These are phyloP conservation scores for Plectropomus leopardus DNA, from an alignment of 2,113 vertebrate genomes.

Conservation along the genomic window DNA sequence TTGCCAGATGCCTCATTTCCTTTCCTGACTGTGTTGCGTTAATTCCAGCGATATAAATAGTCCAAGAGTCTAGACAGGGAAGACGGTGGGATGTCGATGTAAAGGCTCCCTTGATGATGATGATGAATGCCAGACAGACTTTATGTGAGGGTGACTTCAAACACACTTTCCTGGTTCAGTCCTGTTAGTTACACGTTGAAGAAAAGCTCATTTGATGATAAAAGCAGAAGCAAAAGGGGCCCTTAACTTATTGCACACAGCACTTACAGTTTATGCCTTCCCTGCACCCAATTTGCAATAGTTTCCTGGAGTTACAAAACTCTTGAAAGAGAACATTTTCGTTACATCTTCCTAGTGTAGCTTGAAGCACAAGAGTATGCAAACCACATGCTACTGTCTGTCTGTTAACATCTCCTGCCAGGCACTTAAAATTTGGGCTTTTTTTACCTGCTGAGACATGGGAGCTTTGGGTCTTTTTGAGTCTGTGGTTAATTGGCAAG, in stretches of 20 bases:
- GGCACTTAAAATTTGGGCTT: slow-evolving; percentile 63
- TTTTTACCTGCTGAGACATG: slow-evolving; percentile 70
- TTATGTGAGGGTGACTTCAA: slow-evolving; percentile 13
- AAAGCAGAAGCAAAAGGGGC: slow-evolving; percentile 6
- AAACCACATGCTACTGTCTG: slow-evolving; percentile 46
- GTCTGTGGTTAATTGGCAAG: slow-evolving; percentile 77
- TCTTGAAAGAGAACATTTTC: slow-evolving; percentile 65
- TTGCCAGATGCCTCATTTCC: not conserved
- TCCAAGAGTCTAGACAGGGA: not conserved
- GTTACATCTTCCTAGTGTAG: slow-evolving; percentile 50
- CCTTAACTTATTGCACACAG: slow-evolving; percentile 2
- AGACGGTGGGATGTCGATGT: not conserved
- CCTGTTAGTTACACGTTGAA: slow-evolving; percentile 1
- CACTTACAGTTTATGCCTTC: slow-evolving; percentile 26
- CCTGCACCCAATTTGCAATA: slow-evolving; percentile 59
- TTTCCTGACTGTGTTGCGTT: not conserved
- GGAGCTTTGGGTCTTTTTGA: slow-evolving; percentile 63
- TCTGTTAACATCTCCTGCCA: slow-evolving; percentile 51
- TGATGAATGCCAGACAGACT: slow-evolving; percentile 39
- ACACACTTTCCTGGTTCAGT: not conserved
- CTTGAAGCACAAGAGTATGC: slow-evolving; percentile 53
- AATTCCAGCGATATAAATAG: slow-evolving; percentile 19
- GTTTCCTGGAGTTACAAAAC: slow-evolving; percentile 68
- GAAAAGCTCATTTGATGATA: slow-evolving; percentile 22
- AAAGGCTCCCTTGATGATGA: slow-evolving; percentile 40